A percentile compares a stretch with the other conserved stretches of the same genome.
Evolutionary conservation across 2,888 invertebrate species (phyloP).

Genomic region (Sesia apiformis): DNA sequence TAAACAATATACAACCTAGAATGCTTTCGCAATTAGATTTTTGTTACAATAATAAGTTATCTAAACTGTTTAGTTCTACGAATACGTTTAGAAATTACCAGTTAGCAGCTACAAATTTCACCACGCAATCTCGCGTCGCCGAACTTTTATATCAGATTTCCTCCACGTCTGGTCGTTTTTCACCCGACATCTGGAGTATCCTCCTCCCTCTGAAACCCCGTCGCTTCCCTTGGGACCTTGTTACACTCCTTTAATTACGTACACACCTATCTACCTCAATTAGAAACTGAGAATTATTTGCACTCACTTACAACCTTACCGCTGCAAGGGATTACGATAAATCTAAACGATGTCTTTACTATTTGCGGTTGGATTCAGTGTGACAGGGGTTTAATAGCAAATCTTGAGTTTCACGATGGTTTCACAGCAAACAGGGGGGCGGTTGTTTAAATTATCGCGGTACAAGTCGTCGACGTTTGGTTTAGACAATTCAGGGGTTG

Average conservation of each 20-base stretch:
- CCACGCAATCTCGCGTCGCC: constrained; percentile 18
- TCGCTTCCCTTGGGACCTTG: constrained; percentile 42
- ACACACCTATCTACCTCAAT: constrained; percentile 59
- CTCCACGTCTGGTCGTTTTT: constrained; percentile 24
- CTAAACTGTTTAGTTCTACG: too few species aligned
- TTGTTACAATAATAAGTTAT: too few species aligned
- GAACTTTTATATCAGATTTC: background rate
- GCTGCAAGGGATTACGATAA: background rate
- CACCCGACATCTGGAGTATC: constrained; percentile 32
- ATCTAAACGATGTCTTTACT: background rate
- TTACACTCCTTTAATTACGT: constrained; percentile 52
- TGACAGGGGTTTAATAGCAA: constrained; percentile 43
- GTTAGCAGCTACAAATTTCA: constrained; percentile 52
- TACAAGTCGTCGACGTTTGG: constrained; percentile 32
- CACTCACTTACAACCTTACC: constrained; percentile 2
- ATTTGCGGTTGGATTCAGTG: constrained; percentile 7
- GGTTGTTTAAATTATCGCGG: constrained; percentile 56
- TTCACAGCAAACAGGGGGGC: constrained; percentile 38
- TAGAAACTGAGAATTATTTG: constrained; percentile 21
- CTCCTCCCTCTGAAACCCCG: background rate
- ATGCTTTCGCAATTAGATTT: too few species aligned
- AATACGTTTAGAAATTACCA: background rate
- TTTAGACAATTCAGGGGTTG: constrained; percentile 29
- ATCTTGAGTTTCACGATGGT: constrained; percentile 33
- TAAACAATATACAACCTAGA: too few species aligned